Evolutionary conservation across 1,140 invertebrate genomes (phyloP).

Genomic region (Acromyrmex heyeri): DNA sequence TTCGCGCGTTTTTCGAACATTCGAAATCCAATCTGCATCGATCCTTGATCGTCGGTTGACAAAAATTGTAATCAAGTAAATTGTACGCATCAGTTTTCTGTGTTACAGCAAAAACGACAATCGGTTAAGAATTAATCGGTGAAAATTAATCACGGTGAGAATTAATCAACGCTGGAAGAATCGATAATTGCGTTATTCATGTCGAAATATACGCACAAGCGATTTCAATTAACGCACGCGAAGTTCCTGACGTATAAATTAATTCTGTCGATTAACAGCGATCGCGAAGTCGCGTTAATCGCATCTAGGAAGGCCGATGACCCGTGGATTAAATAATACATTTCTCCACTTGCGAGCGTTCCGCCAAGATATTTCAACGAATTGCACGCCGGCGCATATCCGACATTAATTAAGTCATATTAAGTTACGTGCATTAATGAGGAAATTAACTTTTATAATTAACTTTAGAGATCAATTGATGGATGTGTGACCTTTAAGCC

Average conservation of each 20-base stretch:
- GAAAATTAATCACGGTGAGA: not conserved
- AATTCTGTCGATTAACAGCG: slow-evolving; percentile 31
- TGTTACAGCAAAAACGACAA: not conserved
- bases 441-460: slow-evolving; percentile 36
- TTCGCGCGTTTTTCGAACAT: slow-evolving; percentile 1
- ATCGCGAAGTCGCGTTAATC: slow-evolving; percentile 12
- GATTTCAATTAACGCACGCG: not conserved
- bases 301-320: slow-evolving; percentile 47
- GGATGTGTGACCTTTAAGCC: not conserved
- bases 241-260: slow-evolving; percentile 15
- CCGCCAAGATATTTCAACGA: slow-evolving; percentile 32
- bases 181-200: slow-evolving; percentile 8
- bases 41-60: not conserved
- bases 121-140: not conserved
- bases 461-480: not conserved
- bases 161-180: slow-evolving; percentile 36
- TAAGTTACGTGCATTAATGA: slow-evolving; percentile 9
- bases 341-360: slow-evolving; percentile 29
- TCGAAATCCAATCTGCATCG: not conserved
- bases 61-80: not conserved
- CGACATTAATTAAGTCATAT: slow-evolving; percentile 22
- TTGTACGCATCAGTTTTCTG: not conserved
- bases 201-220: not conserved
- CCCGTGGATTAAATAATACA: slow-evolving; percentile 46
- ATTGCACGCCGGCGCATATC: not conserved